A percentile compares a stretch with the other conserved stretches of the same genome.
Evolutionary conservation across 2,888 invertebrate species (phyloP).

Genomic region (Apodemia duryi): DNA sequence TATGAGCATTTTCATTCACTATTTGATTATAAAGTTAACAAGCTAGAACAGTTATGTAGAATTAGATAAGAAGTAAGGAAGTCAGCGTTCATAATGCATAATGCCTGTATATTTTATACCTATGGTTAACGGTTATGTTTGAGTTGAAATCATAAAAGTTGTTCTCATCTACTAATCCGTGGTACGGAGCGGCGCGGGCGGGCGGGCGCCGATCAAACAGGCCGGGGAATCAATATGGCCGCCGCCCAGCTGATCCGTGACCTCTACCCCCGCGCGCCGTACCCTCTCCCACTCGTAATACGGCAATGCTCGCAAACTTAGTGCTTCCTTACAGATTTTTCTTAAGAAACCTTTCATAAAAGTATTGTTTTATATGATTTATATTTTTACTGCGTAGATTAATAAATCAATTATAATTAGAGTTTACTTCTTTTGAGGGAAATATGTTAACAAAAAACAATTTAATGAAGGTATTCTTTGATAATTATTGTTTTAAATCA

Average conservation of each 20-base stretch:
- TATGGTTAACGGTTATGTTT: constrained; percentile 46
- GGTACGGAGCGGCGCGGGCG: constrained; percentile 46
- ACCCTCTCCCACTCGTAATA: constrained; percentile 29
- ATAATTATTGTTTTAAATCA: too few relatives aligned
- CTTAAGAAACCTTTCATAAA: constrained; percentile 26
- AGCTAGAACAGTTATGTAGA: too few relatives aligned
- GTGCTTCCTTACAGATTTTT: constrained; percentile 60
- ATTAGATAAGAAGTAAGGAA: too few relatives aligned
- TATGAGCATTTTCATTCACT: too few relatives aligned
- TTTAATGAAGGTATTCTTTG: too few relatives aligned
- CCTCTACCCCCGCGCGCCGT: constrained; percentile 59
- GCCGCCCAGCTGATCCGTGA: constrained; percentile 79
- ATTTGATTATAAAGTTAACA: too few relatives aligned
- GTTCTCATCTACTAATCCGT: constrained; percentile 75
- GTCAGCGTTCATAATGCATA: too few relatives aligned
- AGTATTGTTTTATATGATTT: constrained; percentile 23
- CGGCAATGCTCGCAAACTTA: constrained; percentile 47
- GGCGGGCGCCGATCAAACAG: constrained; percentile 75
- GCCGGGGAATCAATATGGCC: constrained; percentile 77
- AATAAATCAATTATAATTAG: too few relatives aligned
- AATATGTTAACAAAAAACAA: too few relatives aligned
- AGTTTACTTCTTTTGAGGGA: too few relatives aligned
- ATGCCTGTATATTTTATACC: not conserved
- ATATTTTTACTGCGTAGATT: not conserved
- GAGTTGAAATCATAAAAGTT: constrained; percentile 78